phyloP scores from a whole-genome alignment of 1,140 invertebrate genomes.

The Drosophila ogumai region DNA sequence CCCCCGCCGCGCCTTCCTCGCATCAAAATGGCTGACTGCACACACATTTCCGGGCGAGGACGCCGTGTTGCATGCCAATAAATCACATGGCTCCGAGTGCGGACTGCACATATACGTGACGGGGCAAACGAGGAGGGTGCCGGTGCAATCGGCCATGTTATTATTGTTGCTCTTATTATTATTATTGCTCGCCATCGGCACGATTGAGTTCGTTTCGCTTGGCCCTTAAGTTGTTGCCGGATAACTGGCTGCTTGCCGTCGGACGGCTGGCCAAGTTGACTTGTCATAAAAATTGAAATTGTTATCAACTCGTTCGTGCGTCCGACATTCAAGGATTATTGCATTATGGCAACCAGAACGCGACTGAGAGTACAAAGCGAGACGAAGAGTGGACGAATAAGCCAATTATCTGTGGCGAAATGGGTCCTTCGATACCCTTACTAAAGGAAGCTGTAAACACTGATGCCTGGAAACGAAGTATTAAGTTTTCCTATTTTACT shows the following conservation, averaged over 20 bases:
- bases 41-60: conserved; percentile 48
- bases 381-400: conserved; percentile 6
- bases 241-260: conserved; percentile 38
- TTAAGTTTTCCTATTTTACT: neutral
- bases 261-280: conserved; percentile 62
- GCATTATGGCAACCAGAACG: conserved; percentile 64
- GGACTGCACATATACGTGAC: conserved; percentile 22
- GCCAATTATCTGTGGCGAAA: conserved; percentile 3
- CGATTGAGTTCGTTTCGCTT: conserved; percentile 67
- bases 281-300: conserved; percentile 84
- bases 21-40: conserved; percentile 66
- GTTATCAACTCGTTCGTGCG: conserved; percentile 81
- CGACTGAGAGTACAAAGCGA: conserved; percentile 15
- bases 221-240: conserved; percentile 41
- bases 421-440: conserved; percentile 13
- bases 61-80: conserved; percentile 80
- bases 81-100: conserved; percentile 72
- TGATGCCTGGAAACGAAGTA: neutral
- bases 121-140: conserved; percentile 44
- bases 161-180: conserved; percentile 60
- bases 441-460: neutral
- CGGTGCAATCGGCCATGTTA: conserved; percentile 78
- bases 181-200: conserved; percentile 52
- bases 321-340: conserved; percentile 79
- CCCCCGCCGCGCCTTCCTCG: neutral